Conservation (phyloP, 2,888 invertebrate species). For the Leptura quadrifasciata region DNA sequence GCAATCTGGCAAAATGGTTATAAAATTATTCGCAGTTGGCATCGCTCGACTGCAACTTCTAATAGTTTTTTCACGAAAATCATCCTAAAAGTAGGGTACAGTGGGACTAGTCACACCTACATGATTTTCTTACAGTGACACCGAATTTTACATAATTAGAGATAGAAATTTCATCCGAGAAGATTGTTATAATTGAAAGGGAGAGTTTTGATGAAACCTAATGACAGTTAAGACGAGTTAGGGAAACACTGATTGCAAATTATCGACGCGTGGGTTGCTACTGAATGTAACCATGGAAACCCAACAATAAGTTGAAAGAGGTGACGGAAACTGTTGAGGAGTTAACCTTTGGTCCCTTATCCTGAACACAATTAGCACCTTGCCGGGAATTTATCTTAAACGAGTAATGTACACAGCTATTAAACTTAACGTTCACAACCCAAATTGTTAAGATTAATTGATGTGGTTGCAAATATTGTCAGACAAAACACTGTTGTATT, state of each 20-base stretch:
- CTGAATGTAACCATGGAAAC: conserved; percentile 50
- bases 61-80: no score
- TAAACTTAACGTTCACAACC: conserved; percentile 50
- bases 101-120: background rate
- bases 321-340: conserved; percentile 57
- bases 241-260: conserved; percentile 61
- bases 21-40: no score
- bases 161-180: conserved; percentile 40
- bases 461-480: conserved; percentile 50
- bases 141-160: conserved; percentile 31
- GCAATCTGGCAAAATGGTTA: no score
- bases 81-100: background rate
- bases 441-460: conserved; percentile 54
- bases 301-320: conserved; percentile 57
- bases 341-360: conserved; percentile 54
- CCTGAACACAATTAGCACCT: conserved; percentile 57
- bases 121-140: background rate
- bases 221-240: conserved; percentile 59
- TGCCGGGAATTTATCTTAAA: conserved; percentile 45
- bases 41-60: no score
- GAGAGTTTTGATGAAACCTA: conserved; percentile 59
- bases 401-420: conserved; percentile 54
- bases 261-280: conserved; percentile 57
- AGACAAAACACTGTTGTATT: conserved; percentile 53
- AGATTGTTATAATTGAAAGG: conserved; percentile 56